Evolutionary conservation across 2,113 vertebrate genomes (phyloP), one percentile per base, ranked within the genome.

Genomic region (Connochaetes taurinus): DNA sequence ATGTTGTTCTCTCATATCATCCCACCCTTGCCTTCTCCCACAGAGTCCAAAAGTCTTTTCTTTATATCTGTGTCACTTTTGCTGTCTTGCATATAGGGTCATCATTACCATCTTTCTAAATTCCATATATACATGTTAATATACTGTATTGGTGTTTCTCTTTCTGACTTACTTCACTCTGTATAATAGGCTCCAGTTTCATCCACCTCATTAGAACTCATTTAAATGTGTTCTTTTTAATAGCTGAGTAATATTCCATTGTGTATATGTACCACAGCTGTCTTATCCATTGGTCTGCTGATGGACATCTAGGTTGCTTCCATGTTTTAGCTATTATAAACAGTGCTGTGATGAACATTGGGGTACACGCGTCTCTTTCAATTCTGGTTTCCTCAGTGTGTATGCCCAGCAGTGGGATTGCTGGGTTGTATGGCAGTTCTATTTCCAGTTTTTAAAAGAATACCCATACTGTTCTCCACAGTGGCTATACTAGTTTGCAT

Each of bases 21-120:
- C n/a, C 19, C 67, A 71, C 19, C 67, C 5, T 23, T 0, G 0
- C 67, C 10, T 36, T 40, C 67, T 71, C 36, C 19, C 19, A 36
- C 64, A 71, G n/a, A 40, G 19, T 40, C n/a, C n/a, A 36, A 71
- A 71, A 71, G 67, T 40, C n/a, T 3, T 23, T 71, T 40, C n/a
- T 71, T 71, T 12, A 71, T 12, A 71, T 71, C n/a, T 71, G 64
- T 71, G n/a, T 40, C 67, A 40, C n/a, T 71, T 71, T 71, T 71
- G n/a, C 19, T 71, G n/a, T 36, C 67, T 71, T 23, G 19, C n/a
- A 40, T 40, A 40, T 40, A 40, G n/a, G 19, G 5, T 40, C 67
- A 40, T 71, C 19, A 71, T 23, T 71, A 71, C 67, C 67, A 71
- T 71, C 67, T 71, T 71, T 71, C 10, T 40, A 71, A 71, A 71